Evolutionary conservation across 2,888 invertebrate genomes (phyloP).

Genomic region (Tanypteryx hageni): DNA sequence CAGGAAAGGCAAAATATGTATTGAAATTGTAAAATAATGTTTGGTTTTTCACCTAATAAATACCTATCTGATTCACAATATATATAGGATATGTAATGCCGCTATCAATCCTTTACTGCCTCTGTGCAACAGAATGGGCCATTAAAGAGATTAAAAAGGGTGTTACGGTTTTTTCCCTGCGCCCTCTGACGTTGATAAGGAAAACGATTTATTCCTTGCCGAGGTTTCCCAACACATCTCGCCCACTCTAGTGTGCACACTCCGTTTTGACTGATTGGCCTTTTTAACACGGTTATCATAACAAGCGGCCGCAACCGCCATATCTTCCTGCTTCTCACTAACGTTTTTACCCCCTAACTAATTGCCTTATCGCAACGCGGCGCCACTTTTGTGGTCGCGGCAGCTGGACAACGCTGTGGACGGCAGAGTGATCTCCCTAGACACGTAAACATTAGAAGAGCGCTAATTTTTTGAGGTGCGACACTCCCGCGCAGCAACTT

Average conservation of each 20-base stretch:
- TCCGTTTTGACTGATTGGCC: constrained; percentile 61
- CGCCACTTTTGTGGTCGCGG: constrained; percentile 44
- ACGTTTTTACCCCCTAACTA: constrained; percentile 37
- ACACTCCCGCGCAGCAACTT: constrained; percentile 20
- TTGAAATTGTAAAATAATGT: no score
- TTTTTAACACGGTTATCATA: constrained; percentile 55
- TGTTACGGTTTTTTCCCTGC: constrained; percentile 27
- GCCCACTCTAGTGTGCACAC: constrained; percentile 22
- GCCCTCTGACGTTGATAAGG: constrained; percentile 2
- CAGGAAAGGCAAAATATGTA: no score
- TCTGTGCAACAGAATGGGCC: neutral
- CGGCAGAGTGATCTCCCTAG: neutral
- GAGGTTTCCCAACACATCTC: neutral
- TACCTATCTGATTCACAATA: no score
- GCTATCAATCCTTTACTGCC: neutral
- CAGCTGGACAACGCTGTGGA: constrained; percentile 38
- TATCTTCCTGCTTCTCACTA: constrained; percentile 33
- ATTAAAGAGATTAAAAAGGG: constrained; percentile 51
- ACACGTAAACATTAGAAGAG: constrained; percentile 39
- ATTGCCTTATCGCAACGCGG: constrained; percentile 52
- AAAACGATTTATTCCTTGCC: constrained; percentile 37
- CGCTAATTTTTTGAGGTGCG: neutral
- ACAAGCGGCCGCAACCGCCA: constrained; percentile 19
- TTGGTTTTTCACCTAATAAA: no score
- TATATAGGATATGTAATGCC: no score